Percentiles rank a stretch among this genome's conserved stretches.
Conservation (phyloP, 2,113 vertebrate species). For the Mustela nigripes region DNA sequence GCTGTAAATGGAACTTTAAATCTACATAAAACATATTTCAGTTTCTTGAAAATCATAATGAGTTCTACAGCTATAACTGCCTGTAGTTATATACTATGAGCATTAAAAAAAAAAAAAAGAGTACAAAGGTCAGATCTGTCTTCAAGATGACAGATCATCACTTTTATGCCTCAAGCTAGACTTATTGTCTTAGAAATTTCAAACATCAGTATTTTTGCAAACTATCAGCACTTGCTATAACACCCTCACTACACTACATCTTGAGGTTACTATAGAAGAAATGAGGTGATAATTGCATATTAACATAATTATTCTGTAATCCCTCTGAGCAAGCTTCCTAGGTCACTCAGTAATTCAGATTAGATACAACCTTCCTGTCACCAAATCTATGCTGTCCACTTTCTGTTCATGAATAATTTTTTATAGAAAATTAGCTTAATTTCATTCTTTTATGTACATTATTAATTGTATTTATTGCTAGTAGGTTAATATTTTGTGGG, state of each 20-base stretch:
- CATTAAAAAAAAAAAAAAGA: slow-evolving; percentile 80
- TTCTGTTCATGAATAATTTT: slow-evolving; percentile 90
- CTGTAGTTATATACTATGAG: slow-evolving; percentile 84
- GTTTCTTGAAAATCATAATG: slow-evolving; percentile 80
- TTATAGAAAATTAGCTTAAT: slow-evolving; percentile 85
- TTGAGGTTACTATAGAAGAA: slow-evolving; percentile 94
- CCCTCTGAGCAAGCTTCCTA: slow-evolving; percentile 91
- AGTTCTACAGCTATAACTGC: slow-evolving; percentile 83
- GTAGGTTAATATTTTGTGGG: slow-evolving; percentile 82
- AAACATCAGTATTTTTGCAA: slow-evolving; percentile 93
- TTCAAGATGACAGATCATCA: slow-evolving; percentile 89
- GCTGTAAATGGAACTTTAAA: slow-evolving; percentile 76
- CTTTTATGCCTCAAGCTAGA: slow-evolving; percentile 88
- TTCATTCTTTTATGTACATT: slow-evolving; percentile 88
- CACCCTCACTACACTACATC: slow-evolving; percentile 91
- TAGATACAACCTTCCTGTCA: slow-evolving; percentile 90
- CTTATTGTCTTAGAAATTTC: slow-evolving; percentile 90
- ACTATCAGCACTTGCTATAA: slow-evolving; percentile 94
- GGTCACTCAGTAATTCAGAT: slow-evolving; percentile 93
- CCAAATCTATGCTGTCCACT: slow-evolving; percentile 90
- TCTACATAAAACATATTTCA: slow-evolving; percentile 80
- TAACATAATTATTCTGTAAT: slow-evolving; percentile 97
- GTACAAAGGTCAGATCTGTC: slow-evolving; percentile 89
- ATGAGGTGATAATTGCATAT: slow-evolving; percentile 97
- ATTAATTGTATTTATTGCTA: slow-evolving; percentile 88